Evolutionary conservation across 1,140 invertebrate genomes (phyloP), one percentile per base, ranked within the genome.

Genomic region (Temnothorax curvispinosus): DNA sequence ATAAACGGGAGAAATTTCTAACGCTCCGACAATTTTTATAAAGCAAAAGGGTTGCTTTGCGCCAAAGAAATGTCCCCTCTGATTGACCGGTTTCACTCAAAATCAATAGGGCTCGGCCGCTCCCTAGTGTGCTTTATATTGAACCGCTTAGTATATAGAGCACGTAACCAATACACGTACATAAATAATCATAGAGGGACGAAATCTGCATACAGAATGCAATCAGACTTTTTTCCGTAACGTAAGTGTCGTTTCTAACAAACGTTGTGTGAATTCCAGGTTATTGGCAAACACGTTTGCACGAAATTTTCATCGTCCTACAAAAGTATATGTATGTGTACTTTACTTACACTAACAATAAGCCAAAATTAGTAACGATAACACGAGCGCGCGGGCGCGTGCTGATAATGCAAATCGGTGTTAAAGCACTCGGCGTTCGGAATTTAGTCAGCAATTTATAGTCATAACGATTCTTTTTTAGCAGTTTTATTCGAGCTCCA

Each of bases 31-130:
- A 80, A 54, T 81, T 52, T 65, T 80, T 81, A 38, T 35, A 84
- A 62, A 60, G 44, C 13, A 35, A 74, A 89, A 76, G 69, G 47
- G 21, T 84, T 62, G 78, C 76, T 84, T 89, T 47, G 52, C 77
- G 44, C 65, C 72, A 78, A 89, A 89, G 87, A 88, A 90, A 81
- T 88, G 81, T 90, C 81, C 64, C 21, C 50, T 52, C 87, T 65
- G 89, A 91, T 90, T 86, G 89, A 91, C 81, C 87, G 56, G 82
- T 88, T 88, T 90, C 89, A 54, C 72, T 80, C 58, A 60, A 78
- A 91, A 91, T 91, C 89, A 90, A 90, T 90, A 90, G 82, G 52
- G 54, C 67, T 88, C 54, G 50, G 72, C 62, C 89, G 64, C 82
- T 90, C 86, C 76, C 89, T 85, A 21, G 62, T 60, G 58, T n/a